Base-by-base conservation (phyloP, 1,140 invertebrate genomes). In the Schlechtendalia chinensis region DNA sequence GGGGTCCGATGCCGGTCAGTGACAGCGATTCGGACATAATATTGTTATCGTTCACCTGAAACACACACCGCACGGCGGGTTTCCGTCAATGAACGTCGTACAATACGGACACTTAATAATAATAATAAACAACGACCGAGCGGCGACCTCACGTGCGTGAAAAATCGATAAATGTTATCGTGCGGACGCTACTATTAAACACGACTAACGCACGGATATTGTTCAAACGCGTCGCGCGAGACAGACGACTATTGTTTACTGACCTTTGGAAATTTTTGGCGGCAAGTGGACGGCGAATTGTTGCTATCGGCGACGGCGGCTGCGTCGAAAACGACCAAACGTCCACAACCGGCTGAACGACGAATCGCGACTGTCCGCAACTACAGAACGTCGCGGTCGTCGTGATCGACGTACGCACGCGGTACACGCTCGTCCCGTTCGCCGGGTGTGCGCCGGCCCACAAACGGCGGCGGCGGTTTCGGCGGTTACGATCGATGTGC, bases 1-100 rank as follows among this genome's bases (percentile, higher is more conserved):
- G 58, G 1, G 75, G 75, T 29, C 75, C 75, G 22, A 79, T 61
- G 16, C 75, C 75, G 22, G 75, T 79, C 22, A 79, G 39, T n/a
- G 75, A 58, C 10, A 79, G 17, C 22, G 75, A 61, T 47, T 79
- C 75, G 16, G 75, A 45, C 75, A 79, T 79, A 10, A 14, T 17
- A 10, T 4, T 19, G 19, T 24, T 4, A 16, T 17, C 4, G 14
- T 1, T 19, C 0, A 72, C 17, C 47, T 54, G 24, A 11, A 54
- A 72, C 22, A 67, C 14, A 45, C 11, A 22, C 22, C n/a, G n/a
- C 19, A 69, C 29, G 39, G 39, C 16, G n/a, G n/a, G n/a, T n/a
- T 47, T 50, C 1, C 2, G 14, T 32, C 6, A 19, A 32, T 19
- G 11, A 29, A 63, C 19, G 17, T 27, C 1, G 5, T 10, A 50